A percentile compares a stretch with the other conserved stretches of the same genome.
Conservation (phyloP, 2,888 invertebrate species). For the Rutpela maculata region DNA sequence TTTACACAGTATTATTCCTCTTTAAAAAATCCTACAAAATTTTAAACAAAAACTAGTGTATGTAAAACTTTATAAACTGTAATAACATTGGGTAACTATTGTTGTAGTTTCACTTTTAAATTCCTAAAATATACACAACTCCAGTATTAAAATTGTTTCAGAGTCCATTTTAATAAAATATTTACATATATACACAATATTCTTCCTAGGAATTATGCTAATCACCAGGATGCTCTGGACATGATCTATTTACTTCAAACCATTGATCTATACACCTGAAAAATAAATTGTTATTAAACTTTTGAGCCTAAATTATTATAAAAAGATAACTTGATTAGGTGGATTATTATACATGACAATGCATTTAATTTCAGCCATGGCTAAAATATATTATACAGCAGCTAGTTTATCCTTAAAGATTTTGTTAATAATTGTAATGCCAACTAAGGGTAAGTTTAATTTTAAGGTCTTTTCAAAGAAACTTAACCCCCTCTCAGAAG, state of each 20-base stretch:
- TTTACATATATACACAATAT: conserved; percentile 67
- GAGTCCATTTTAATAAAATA: conserved; percentile 62
- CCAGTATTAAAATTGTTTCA: conserved; percentile 63
- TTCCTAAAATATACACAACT: conserved; percentile 49
- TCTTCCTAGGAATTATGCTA: conserved; percentile 73
- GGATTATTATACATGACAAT: too few species aligned
- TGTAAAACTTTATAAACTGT: conserved; percentile 44
- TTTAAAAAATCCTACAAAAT: conserved; percentile 29
- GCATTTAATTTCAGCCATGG: too few species aligned
- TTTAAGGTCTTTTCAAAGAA: too few species aligned
- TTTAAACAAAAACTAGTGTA: conserved; percentile 38
- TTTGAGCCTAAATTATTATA: background rate
- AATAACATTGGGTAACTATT: conserved; percentile 55
- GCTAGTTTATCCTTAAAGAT: too few species aligned
- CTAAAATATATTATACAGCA: too few species aligned
- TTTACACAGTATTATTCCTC: conserved; percentile 13
- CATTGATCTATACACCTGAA: conserved; percentile 99
- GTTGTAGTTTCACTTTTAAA: conserved; percentile 45
- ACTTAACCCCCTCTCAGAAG: too few species aligned
- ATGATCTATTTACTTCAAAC: conserved; percentile 99
- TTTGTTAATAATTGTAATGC: too few species aligned
- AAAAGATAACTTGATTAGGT: background rate
- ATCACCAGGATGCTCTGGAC: conserved; percentile 99
- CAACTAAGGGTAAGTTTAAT: too few species aligned
- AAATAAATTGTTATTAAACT: conserved; percentile 54